phyloP scores from a whole-genome alignment of 92 coral and sea anemone species.

The Micromussa lordhowensis region DNA sequence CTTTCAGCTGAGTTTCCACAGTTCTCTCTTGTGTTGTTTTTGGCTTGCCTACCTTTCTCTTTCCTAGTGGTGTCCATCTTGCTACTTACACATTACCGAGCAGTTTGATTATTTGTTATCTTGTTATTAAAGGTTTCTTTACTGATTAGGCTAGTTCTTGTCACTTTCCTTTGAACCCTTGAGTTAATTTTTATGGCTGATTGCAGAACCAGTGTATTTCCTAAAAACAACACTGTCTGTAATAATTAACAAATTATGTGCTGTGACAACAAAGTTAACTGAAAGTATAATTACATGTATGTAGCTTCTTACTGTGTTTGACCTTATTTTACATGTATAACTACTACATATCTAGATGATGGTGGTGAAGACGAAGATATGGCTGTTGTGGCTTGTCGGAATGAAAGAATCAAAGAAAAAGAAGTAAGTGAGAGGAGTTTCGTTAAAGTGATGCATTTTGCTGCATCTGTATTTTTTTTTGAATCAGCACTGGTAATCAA shows the following conservation, averaged over 20 bases:
- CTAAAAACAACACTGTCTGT: not conserved
- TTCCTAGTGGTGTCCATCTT: no score
- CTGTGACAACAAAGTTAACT: not conserved
- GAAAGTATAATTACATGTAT: no score
- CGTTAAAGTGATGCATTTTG: no score
- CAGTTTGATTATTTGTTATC: no score
- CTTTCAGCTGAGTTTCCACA: no score
- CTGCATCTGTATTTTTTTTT: not conserved
- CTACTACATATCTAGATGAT: conserved; percentile 28
- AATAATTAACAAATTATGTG: no score
- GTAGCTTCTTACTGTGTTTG: not conserved
- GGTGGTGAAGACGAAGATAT: conserved; percentile 24
- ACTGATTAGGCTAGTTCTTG: not conserved
- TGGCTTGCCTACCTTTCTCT: no score
- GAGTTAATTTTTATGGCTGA: not conserved
- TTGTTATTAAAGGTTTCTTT: not conserved
- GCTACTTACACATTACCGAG: no score
- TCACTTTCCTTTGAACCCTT: not conserved
- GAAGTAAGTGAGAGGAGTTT: not conserved
- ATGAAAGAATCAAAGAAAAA: conserved; percentile 38
- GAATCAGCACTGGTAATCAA: no score
- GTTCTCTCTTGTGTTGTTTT: no score
- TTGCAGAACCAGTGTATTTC: no score
- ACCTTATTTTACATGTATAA: not conserved
- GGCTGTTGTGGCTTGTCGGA: not conserved